Evolutionary conservation across 2,888 invertebrate species (phyloP), one percentile per base, ranked within the genome.

Genomic region (Diadromus collaris): DNA sequence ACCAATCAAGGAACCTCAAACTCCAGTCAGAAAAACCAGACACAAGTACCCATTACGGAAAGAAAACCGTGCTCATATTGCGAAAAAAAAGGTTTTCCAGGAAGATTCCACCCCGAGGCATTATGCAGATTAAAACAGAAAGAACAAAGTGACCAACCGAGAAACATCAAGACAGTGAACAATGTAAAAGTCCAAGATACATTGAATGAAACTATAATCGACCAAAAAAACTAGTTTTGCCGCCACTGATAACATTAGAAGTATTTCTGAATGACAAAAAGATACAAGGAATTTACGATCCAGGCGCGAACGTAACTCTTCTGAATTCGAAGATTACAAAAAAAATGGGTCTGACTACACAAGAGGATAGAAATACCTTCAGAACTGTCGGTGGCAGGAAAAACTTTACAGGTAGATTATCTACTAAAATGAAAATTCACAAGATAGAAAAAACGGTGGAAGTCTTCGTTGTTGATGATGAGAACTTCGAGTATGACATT

Each of bases 401-500:
- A 7, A 78, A 80, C 67, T 82, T 82, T 46, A 54, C 78, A 58
- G 82, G 83, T 27, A 70, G 82, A 69, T 60, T 83, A 68, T 81
- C 71, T 1, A 21, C 81, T 67, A 84, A 82, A 79, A 76, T 75
- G 68, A 83, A 81, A 82, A 83, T 85, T 16, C 75, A 73, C 56
- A 64, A 83, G 27, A 81, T 82, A 58, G 80, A 83, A 79, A 72
- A 83, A 72, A 69, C 51, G 1, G 71, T 81, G 27, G 71, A 83
- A 46, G 69, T 82, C 38, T 83, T 83, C 51, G 78, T 83, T n/a
- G 72, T 83, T n/a, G 76, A 85, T 29, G 79, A 83, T 69, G 77
- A 84, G 78, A 79, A 83, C 61, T 85, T 86, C 46, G 80, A 84
- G 44, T 82, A 85, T 78, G 82, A 86, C 69, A 81, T 86, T 56